Evolutionary conservation across 2,888 invertebrate genomes (phyloP).

Genomic region (Epirrhoe alternata): DNA sequence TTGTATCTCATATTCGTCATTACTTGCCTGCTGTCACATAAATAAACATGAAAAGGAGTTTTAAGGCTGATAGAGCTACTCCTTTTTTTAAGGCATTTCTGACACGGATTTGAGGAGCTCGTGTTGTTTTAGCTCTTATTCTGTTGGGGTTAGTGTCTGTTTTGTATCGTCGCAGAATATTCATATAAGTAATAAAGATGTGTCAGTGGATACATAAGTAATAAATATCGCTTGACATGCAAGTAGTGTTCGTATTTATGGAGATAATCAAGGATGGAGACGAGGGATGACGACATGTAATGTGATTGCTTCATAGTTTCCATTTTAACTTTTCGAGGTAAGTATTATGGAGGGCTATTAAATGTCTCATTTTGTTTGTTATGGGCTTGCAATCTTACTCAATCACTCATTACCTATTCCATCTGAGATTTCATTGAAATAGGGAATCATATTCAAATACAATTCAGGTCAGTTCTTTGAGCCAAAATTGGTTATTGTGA

Average conservation of each 20-base stretch:
- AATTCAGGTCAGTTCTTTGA: too few species aligned
- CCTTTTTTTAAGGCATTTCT: constrained; percentile 65
- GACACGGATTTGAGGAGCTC: constrained; percentile 77
- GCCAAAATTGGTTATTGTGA: too few species aligned
- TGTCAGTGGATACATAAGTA: constrained; percentile 60
- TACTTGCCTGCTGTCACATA: constrained; percentile 68
- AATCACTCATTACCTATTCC: background rate
- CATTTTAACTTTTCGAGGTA: constrained; percentile 11
- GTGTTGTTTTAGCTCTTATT: constrained; percentile 55
- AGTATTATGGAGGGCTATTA: constrained; percentile 8
- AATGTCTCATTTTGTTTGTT: constrained; percentile 4
- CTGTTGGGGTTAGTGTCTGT: constrained; percentile 43
- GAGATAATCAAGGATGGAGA: constrained; percentile 44
- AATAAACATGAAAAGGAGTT: constrained; percentile 75
- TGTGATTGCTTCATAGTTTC: constrained; percentile 40
- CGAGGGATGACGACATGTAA: constrained; percentile 40
- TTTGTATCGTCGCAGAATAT: constrained; percentile 54
- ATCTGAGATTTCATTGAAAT: background rate
- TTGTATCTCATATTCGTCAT: constrained; percentile 83
- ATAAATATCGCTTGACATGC: constrained; percentile 49
- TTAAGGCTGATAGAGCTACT: constrained; percentile 60
- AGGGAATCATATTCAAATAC: too few species aligned
- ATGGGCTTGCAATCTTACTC: constrained; percentile 4
- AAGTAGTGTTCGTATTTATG: constrained; percentile 43
- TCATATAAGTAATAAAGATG: constrained; percentile 70